Evolutionary conservation across 2,888 invertebrate genomes (phyloP).

Genomic region (Acronicta alni): DNA sequence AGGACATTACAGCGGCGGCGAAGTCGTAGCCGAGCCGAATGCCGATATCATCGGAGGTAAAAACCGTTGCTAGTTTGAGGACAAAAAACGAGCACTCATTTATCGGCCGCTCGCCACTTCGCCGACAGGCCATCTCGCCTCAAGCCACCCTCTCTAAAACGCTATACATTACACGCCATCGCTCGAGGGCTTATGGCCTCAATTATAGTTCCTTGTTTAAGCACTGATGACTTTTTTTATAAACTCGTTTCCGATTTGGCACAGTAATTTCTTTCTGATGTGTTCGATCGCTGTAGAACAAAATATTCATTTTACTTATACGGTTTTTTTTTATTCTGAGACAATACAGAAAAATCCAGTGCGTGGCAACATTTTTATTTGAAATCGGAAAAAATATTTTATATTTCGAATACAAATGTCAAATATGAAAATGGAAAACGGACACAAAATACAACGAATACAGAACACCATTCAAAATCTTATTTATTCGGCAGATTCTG

Average conservation of each 20-base stretch:
- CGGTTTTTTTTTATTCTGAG: too few species aligned
- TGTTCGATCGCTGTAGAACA: background rate
- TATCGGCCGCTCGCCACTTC: conserved; percentile 82
- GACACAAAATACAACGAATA: conserved; percentile 33
- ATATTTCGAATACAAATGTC: background rate
- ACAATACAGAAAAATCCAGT: background rate
- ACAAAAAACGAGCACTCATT: conserved; percentile 88
- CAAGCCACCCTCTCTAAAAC: conserved; percentile 52
- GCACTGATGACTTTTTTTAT: conserved; percentile 45
- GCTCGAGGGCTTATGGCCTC: conserved; percentile 52
- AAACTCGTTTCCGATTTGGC: conserved; percentile 16
- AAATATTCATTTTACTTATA: too few species aligned
- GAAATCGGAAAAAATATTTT: background rate
- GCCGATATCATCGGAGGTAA: conserved; percentile 86
- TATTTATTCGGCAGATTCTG: conserved; percentile 43
- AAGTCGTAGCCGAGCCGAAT: conserved; percentile 62
- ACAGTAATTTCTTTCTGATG: too few species aligned
- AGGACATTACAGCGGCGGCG: conserved; percentile 79
- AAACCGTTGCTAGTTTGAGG: conserved; percentile 81
- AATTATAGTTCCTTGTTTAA: conserved; percentile 52
- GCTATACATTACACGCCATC: conserved; percentile 58
- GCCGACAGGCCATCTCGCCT: conserved; percentile 73
- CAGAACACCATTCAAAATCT: conserved; percentile 33
- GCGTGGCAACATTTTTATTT: background rate
- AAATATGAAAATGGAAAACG: conserved; percentile 22